Base-by-base conservation (phyloP, 2,113 vertebrate genomes). In the Aegithalos caudatus region DNA sequence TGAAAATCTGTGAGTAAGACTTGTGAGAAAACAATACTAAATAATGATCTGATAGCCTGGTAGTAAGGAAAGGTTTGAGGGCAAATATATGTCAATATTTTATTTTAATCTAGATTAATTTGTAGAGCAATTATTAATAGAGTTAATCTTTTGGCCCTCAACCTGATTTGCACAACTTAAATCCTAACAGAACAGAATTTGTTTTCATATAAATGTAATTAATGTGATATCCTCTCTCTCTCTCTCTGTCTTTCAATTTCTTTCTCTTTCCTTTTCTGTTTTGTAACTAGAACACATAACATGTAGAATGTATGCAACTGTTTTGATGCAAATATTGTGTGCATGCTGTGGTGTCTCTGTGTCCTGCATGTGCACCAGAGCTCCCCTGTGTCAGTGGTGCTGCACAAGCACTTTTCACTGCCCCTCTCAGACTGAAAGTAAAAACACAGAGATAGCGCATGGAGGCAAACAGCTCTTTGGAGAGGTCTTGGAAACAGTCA, bases 1-100 rank as follows among this genome's bases (percentile, higher is more conserved):
- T 92, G 54, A 84, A 33, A 83, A 88, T 58, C 65, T 93, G 61
- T 90, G 61, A 85, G 45, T 74, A 90, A 70, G 76, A 60, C 23
- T 25, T 81, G 23, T 57, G 33, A 83, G 72, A 73, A 92, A 86
- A 73, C 23, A 88, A 40, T 54, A 35, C 33, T 80, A 73, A 70
- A 66, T 76, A 74, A 37, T 73, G 23, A 57, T 64, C 83, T 84
- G 77, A 25, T 20, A 57, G 15, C 24, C 62, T 88, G n/a, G 11
- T 81, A 66, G 67, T 81, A 51, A 73, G 38, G 33, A 90, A 83
- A 31, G 24, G 21, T 72, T 86, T 58, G 57, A 33, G 44, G 35
- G 72, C 64, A 93, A 72, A 80, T 69, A 15, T 66, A 4, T 90
- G 64, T 86, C 58, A 82, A 66, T 88, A 50, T 83, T 83, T 94